Base-by-base conservation (phyloP, 1,140 invertebrate genomes). In the Drosophila persimilis region DNA sequence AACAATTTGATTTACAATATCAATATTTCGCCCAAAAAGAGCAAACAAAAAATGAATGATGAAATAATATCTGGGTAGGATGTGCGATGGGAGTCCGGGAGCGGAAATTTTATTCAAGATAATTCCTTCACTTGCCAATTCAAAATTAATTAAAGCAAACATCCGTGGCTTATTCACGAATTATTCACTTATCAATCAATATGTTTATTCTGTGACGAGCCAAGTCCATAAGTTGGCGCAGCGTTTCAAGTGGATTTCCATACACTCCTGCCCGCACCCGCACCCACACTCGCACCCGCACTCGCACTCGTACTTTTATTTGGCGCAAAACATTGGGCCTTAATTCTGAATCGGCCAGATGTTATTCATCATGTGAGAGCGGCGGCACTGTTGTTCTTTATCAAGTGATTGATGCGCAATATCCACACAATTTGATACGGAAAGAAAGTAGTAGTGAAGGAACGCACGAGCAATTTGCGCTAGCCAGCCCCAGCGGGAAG, bases 361-460 rank as follows among this genome's bases (percentile, higher is more conserved):
- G 81, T 80, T 85, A 85, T 86, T 81, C 73, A 77, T 85, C 81
- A 86, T 85, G 55, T 63, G 77, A 74, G 63, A 8, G 29, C 29
- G 29, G 55, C 79, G 59, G 52, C 71, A 73, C 50, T 85, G 81
- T 86, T 85, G 80, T 81, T 76, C 69, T 73, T 86, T 73, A 74
- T 81, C 69, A 60, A 74, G 73, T 85, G 80, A 85, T 86, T 85
- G 81, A 85, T 86, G 80, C 59, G 81, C 73, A 71, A 80, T 84
- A 84, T 84, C 79, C 81, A 86, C 73, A 81, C 73, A 80, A 73
- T 74, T 81, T 63, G 60, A 86, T 86, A 81, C 47, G 64, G 60
- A 73, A 57, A 86, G 80, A 81, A 85, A 85, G 77, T 77, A 86
- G 77, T 77, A 57, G 69, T 77, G 77, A 74, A 77, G 35, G 26